Evolutionary conservation across 2,113 vertebrate species (phyloP), one percentile per base, ranked within the genome.

Genomic region (Xenopus tropicalis): DNA sequence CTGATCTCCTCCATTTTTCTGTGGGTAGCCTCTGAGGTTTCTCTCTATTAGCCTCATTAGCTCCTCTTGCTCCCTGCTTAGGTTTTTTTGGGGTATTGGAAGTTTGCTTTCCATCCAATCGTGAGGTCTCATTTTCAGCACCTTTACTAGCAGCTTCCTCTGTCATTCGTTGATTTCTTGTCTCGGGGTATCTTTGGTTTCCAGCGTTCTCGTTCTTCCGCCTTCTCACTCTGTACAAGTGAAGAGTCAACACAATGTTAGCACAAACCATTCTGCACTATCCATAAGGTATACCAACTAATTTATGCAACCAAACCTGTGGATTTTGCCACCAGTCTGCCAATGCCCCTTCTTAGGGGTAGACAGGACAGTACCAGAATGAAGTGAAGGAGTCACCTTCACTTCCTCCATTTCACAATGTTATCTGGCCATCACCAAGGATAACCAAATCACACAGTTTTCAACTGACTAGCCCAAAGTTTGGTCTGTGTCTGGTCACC

Each of bases 1-100:
- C 94, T 37, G 77, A 87, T 51, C 81, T 86, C 81, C 90, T 94
- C 93, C 92, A 92, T 78, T 91, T 90, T 16, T 97, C 93, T 52
- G 76, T 8, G 7, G 80, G 80, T 19, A 83, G 88, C 79, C 88
- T 88, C n/a, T 81, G 71, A 61, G 74, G 68, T 68, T 84, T 89
- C 37, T 93, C 92, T 77, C 82, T 90, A 57, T 66, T 78, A 3
- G 81, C 80, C 66, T 95, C 93, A 0, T 79, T 23, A 43, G 43
- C 0, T 46, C 61, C 67, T 52, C 77, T 37, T 74, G 52, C 81
- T 43, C 64, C 71, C 22, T 68, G 48, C 79, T 85, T 88, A 44
- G 77, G 79, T 81, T 87, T 90, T 9, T 66, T 82, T 66, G 80
- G 77, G 7, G 78, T 77, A 37, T 77, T 79, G 0, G 72, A 63